Base-by-base conservation (phyloP, 2,888 invertebrate genomes). In the Eilema griseolum region DNA sequence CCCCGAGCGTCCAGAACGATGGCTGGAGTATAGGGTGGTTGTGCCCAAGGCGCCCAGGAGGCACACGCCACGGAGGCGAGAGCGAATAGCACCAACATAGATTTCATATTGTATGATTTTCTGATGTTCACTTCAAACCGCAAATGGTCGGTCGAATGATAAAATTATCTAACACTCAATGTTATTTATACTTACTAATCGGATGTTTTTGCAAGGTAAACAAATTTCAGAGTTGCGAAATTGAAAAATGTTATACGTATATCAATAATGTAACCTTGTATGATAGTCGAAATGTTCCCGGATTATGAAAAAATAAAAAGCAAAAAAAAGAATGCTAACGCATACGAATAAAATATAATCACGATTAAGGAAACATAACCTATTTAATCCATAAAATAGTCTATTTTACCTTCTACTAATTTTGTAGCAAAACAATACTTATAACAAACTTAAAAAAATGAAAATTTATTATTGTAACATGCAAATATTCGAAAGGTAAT, bases 11-110 rank as follows among this genome's bases (percentile, higher is more conserved):
- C 94, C 88, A 95, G 89, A 86, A 95, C 92, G 74, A 93, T 67
- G 46, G 95, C 95, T 52, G 95, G 91, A 79, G 90, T 89, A 85
- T 95, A 92, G 74, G 93, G 87, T 52, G 94, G 94, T 86, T 95
- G 95, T 81, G 95, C 95, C 86, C 89, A 83, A 74, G 89, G 92
- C 84, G 93, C 90, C 88, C 90, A 85, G 66, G 95, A 95, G 84
- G 96, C 96, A 86, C 95, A 95, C 75, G 95, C 96, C 86, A 96
- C 92, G 80, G 96, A 95, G 86, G 95, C 91, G 77, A 96, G 92
- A 92, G 96, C 96, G 92, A 96, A 96, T 90, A 96, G 96, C 92
- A 96, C 96, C 96, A 96, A 96, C 14, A 59, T 59, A 14, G 12
- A 59, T 59, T 59, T 59, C 57, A 59, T 59, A 0, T 57, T 57